These are phyloP conservation scores for Pteria penguin DNA, from an alignment of 2,888 invertebrate genomes.

Conservation along the genomic window DNA sequence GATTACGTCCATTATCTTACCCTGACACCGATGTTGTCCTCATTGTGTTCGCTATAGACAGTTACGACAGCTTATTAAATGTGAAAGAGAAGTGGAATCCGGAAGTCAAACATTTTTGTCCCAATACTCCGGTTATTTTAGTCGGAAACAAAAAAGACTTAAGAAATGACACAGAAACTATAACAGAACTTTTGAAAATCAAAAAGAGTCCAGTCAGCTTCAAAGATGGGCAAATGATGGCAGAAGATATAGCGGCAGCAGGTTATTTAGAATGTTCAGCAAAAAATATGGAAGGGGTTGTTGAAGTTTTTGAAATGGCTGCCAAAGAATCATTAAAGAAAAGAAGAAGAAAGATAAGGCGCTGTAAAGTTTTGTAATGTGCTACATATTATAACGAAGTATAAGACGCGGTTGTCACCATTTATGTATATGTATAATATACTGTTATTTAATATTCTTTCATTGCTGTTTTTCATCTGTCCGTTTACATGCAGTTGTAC, in stretches of 20 bases:
- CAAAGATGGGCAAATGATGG: constrained; percentile 11
- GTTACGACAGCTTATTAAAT: constrained; percentile 22
- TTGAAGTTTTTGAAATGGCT: constrained; percentile 23
- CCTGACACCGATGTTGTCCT: constrained; percentile 27
- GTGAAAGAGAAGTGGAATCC: constrained; percentile 22
- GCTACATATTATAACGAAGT: too few species aligned
- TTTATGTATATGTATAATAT: too few species aligned
- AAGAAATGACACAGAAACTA: constrained; percentile 6
- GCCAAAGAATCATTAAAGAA: constrained; percentile 1
- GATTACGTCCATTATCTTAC: constrained; percentile 23
- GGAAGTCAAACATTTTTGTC: constrained; percentile 29
- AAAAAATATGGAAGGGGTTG: constrained; percentile 21
- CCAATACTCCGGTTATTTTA: constrained; percentile 19
- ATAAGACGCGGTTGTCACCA: too few species aligned
- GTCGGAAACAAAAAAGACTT: constrained; percentile 29
- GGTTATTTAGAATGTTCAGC: constrained; percentile 22
- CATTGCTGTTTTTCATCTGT: too few species aligned
- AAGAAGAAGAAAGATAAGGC: neutral
- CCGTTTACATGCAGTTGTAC: too few species aligned
- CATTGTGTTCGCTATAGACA: constrained; percentile 16
- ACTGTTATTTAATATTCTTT: too few species aligned
- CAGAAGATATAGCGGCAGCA: constrained; percentile 8
- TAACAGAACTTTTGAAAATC: neutral
- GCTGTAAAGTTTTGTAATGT: constrained; percentile 13
- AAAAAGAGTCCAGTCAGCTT: constrained; percentile 5